Evolutionary conservation across 2,113 vertebrate species (phyloP).

Genomic region (Melozone crissalis): DNA sequence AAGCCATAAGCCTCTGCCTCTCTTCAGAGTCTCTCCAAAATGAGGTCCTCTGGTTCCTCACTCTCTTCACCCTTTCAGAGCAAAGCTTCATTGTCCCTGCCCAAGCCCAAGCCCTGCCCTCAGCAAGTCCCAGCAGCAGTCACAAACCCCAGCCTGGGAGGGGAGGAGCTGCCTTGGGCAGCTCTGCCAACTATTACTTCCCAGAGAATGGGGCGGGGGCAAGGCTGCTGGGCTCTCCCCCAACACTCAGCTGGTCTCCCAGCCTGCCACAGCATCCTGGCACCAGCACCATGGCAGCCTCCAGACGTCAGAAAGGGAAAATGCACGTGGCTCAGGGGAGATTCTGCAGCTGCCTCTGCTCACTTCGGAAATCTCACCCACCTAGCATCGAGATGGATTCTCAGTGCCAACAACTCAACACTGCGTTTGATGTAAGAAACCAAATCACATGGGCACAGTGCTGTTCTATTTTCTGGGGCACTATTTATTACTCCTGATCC

Average conservation of each 20-base stretch:
- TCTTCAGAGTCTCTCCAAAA: not conserved
- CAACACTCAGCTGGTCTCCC: fast-evolving
- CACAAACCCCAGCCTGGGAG: not conserved
- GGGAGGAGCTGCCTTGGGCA: not conserved
- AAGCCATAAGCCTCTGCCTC: not conserved
- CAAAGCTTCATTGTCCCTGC: not conserved
- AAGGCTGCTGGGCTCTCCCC: not conserved
- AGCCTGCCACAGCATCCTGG: not conserved
- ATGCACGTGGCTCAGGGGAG: not conserved
- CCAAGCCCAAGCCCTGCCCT: not conserved
- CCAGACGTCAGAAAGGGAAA: not conserved
- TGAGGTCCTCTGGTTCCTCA: not conserved
- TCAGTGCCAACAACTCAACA: not conserved
- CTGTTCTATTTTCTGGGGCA: not conserved
- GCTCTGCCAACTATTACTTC: not conserved
- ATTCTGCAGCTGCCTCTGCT: not conserved
- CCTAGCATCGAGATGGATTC: fast-evolving
- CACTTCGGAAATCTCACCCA: not conserved
- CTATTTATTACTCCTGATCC: not conserved
- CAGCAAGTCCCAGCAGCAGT: not conserved
- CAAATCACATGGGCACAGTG: not conserved
- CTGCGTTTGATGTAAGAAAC: fast-evolving
- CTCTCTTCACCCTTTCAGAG: not conserved
- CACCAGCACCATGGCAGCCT: not conserved
- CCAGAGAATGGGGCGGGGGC: not conserved